Evolutionary conservation across 2,888 invertebrate species (phyloP).

Genomic region (Cecidostiba fungosa): DNA sequence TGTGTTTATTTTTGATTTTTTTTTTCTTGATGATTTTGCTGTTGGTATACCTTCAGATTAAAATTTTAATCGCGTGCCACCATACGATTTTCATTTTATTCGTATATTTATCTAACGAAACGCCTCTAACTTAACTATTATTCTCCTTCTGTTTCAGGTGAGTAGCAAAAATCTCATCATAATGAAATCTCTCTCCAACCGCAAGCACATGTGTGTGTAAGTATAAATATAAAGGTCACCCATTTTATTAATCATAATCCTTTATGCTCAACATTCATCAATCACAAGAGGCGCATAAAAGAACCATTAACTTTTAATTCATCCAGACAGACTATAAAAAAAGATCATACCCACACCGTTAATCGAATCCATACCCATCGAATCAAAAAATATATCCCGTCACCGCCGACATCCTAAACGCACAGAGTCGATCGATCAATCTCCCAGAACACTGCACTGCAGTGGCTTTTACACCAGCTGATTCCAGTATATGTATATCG

Average conservation of each 20-base stretch:
- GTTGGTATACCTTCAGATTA: too few relatives aligned
- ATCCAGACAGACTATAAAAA: neutral
- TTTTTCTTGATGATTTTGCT: neutral
- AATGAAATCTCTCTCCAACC: neutral
- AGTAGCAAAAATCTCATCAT: neutral
- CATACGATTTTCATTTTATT: neutral
- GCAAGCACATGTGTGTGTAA: neutral
- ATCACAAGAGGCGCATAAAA: neutral
- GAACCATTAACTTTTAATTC: conserved; percentile 1
- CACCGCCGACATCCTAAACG: neutral
- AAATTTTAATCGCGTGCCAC: too few relatives aligned
- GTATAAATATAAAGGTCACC: neutral
- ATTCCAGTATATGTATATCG: conserved; percentile 29
- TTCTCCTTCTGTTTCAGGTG: conserved; percentile 30
- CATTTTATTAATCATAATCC: neutral
- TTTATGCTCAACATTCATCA: neutral
- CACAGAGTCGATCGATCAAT: conserved; percentile 15
- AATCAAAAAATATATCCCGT: neutral
- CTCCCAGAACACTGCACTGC: neutral
- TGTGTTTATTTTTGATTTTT: neutral
- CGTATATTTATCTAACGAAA: neutral
- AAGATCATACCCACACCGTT: neutral
- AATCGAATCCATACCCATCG: conserved; percentile 5
- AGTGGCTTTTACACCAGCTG: conserved; percentile 13
- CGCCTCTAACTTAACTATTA: neutral